A percentile compares a stretch with the other conserved stretches of the same genome.
These are phyloP conservation scores for Corapipo altera DNA, from an alignment of 2,113 vertebrate genomes.

Conservation along the genomic window DNA sequence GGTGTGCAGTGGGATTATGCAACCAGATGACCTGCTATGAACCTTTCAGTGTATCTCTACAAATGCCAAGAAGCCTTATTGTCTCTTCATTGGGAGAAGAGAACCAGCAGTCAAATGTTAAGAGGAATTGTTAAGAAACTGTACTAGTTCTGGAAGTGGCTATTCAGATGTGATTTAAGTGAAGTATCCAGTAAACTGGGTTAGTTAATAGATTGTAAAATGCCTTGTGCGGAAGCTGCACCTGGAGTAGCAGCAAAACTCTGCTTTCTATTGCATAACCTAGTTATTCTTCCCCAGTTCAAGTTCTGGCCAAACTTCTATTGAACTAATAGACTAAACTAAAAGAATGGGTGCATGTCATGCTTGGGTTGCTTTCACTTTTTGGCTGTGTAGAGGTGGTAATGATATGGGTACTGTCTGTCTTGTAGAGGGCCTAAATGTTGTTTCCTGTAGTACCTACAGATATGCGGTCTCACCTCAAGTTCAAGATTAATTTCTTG, in stretches of 20 bases:
- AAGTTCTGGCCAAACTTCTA: background rate
- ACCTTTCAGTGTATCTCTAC: background rate
- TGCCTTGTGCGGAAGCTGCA: background rate
- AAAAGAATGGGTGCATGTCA: background rate
- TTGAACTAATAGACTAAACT: background rate
- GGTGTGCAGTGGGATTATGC: background rate
- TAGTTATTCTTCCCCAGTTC: background rate
- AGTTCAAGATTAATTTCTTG: background rate
- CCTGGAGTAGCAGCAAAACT: background rate
- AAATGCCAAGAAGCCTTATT: constrained; percentile 40
- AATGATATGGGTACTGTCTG: background rate
- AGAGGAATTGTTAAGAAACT: background rate
- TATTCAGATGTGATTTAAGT: background rate
- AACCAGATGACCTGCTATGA: background rate
- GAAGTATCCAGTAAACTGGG: background rate
- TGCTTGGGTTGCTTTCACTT: background rate
- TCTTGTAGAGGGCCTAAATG: background rate
- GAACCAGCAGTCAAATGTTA: background rate
- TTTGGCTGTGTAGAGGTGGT: background rate
- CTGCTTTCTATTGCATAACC: background rate
- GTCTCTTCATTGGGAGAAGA: background rate
- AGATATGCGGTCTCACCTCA: background rate
- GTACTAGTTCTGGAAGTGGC: background rate
- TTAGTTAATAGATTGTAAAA: constrained; percentile 2
- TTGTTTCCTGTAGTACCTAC: background rate